phyloP scores from a whole-genome alignment of 2,797 vertebrate species.

The Microchirus variegatus region DNA sequence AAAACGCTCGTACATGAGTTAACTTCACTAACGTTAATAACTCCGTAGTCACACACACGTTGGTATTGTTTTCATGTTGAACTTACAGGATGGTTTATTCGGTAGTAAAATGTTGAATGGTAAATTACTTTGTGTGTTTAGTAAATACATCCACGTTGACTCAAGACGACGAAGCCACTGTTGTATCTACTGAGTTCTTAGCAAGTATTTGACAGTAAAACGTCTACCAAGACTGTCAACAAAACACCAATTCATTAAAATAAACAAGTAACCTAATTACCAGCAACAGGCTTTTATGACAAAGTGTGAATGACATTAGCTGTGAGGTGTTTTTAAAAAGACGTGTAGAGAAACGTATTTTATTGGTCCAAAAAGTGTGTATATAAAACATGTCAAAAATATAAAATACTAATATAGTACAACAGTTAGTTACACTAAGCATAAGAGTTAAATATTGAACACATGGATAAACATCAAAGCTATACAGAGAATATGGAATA shows the following conservation, averaged over 20 bases:
- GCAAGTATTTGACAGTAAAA: not conserved
- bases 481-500: no score
- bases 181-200: not conserved
- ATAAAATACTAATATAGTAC: no score
- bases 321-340: not conserved
- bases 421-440: no score
- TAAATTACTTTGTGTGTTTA: no score
- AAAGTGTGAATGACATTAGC: not conserved
- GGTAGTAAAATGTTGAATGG: not conserved
- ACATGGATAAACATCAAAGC: no score
- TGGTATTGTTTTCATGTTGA: not conserved
- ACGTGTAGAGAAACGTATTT: no score
- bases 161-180: no score
- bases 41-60: fast-evolving
- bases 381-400: no score
- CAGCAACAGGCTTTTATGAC: not conserved
- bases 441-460: no score
- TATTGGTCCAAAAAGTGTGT: no score
- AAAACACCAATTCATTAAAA: not conserved
- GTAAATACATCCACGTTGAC: no score
- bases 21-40: no score
- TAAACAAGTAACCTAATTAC: not conserved
- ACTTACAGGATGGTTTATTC: not conserved
- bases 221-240: not conserved
- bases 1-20: not conserved